Evolutionary conservation across 2,113 vertebrate species (phyloP).

Genomic region (Percopsis transmontana): DNA sequence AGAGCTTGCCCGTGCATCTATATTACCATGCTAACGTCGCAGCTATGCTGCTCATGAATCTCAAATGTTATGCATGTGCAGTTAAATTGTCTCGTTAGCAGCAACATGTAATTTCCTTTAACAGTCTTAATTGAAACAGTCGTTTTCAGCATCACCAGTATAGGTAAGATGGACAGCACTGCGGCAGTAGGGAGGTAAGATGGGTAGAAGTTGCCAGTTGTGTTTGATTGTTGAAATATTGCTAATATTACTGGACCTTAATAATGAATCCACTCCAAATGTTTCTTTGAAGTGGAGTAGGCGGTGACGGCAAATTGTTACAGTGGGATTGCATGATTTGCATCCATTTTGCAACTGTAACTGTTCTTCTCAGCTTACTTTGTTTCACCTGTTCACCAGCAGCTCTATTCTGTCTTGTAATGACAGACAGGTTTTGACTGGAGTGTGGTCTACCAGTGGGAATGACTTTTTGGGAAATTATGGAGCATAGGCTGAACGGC

Average conservation of each 20-base stretch:
- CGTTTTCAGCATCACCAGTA: neutral
- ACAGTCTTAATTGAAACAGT: neutral
- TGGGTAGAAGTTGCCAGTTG: neutral
- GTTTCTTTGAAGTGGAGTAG: neutral
- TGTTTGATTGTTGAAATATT: neutral
- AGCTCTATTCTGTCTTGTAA: conserved; percentile 17
- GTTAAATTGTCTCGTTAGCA: neutral
- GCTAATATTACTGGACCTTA: neutral
- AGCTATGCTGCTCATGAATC: neutral
- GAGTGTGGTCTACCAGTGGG: conserved; percentile 29
- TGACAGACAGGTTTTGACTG: conserved; percentile 21
- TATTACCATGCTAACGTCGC: neutral
- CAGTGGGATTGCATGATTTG: neutral
- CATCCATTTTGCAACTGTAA: neutral
- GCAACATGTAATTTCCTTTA: neutral
- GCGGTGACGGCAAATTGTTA: neutral
- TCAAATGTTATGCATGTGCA: neutral
- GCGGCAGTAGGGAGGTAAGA: neutral
- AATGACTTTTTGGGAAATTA: conserved; percentile 29
- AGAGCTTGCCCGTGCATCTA: neutral
- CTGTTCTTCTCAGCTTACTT: neutral
- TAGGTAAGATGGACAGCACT: neutral
- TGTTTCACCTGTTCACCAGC: conserved; percentile 9
- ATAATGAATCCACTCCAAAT: conserved; percentile 18
- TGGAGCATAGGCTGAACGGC: no score